Percentiles rank a stretch among this genome's conserved stretches.
Conservation (phyloP, 1,140 invertebrate genomes). For the Brachionus calyciflorus region DNA sequence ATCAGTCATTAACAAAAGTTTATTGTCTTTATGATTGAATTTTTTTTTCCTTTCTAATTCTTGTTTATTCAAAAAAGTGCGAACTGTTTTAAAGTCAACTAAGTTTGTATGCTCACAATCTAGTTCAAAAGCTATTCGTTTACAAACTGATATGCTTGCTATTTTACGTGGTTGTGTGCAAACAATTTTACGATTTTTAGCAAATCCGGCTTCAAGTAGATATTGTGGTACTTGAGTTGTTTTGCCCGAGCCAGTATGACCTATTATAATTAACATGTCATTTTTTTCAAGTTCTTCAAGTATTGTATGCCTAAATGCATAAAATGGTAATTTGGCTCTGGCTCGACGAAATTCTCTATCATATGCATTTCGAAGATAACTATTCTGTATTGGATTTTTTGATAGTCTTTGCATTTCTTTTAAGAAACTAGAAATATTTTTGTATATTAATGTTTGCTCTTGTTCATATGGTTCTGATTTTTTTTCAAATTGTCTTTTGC, state of each 20-base stretch:
- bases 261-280: not conserved
- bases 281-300: not conserved
- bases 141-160: slow-evolving; percentile 57
- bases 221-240: slow-evolving; percentile 60
- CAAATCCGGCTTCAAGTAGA: slow-evolving; percentile 55
- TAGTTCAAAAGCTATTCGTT: slow-evolving; percentile 55
- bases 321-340: too few species aligned
- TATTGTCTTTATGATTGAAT: slow-evolving; percentile 66
- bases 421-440: too few species aligned
- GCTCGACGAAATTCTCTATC: too few species aligned
- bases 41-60: slow-evolving; percentile 68
- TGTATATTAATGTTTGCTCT: too few species aligned
- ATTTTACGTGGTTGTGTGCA: slow-evolving; percentile 59
- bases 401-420: too few species aligned
- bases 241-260: slow-evolving; percentile 65
- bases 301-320: too few species aligned
- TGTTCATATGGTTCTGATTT: too few species aligned
- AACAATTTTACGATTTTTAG: slow-evolving; percentile 50
- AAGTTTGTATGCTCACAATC: slow-evolving; percentile 69
- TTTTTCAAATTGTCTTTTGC: too few species aligned
- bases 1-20: slow-evolving; percentile 86
- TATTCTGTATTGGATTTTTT: too few species aligned
- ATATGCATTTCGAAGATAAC: too few species aligned
- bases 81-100: slow-evolving; percentile 80
- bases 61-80: slow-evolving; percentile 83